phyloP scores from a whole-genome alignment of 1,140 invertebrate species.

The Frieseomelitta varia region DNA sequence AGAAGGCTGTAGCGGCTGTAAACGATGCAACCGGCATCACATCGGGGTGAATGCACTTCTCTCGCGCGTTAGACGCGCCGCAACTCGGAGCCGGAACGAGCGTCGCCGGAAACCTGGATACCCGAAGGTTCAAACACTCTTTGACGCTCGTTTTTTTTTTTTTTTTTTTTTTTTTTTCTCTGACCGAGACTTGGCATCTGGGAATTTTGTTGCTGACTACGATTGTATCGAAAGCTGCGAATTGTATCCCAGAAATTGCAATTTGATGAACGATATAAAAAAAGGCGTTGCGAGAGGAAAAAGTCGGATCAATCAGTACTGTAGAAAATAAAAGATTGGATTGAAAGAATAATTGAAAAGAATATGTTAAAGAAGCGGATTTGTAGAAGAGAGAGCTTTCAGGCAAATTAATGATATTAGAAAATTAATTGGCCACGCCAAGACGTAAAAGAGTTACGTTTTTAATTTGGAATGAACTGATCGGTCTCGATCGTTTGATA shows the following conservation, averaged over 20 bases:
- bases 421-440: background rate
- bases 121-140: slow-evolving; percentile 4
- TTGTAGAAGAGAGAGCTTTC: no score
- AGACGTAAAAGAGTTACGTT: no score
- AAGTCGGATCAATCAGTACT: no score
- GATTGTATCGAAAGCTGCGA: no score
- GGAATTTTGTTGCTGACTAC: background rate
- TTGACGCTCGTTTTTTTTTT: background rate
- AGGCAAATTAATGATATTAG: no score
- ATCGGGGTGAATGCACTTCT: slow-evolving; percentile 66
- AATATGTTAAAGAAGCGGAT: no score
- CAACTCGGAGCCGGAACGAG: background rate
- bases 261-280: no score
- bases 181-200: background rate
- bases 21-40: slow-evolving; percentile 44
- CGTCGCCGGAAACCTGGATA: background rate
- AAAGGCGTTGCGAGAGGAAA: no score
- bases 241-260: no score
- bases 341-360: background rate
- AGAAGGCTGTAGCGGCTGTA: slow-evolving; percentile 47
- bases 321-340: no score
- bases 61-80: slow-evolving; percentile 46
- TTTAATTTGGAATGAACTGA: background rate
- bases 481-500: no score
- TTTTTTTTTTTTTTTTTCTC: background rate